Percentiles rank a stretch among this genome's conserved stretches.
phyloP scores from a whole-genome alignment of 2,888 invertebrate species.

The Ormyrus rosae region DNA sequence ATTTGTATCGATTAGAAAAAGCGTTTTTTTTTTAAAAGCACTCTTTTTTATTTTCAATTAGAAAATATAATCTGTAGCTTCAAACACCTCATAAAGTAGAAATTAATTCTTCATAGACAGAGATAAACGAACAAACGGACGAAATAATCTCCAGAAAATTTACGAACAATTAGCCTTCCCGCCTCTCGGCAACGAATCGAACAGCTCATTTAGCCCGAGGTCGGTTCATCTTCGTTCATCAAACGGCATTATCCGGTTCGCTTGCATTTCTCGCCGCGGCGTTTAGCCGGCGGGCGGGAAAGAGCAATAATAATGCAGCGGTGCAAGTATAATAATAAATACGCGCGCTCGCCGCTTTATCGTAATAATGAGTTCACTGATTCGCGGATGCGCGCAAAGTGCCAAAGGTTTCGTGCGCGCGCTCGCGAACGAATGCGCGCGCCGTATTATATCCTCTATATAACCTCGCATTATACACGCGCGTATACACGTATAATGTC shows the following conservation, averaged over 20 bases:
- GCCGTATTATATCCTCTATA: background rate
- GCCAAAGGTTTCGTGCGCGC: conserved; percentile 39
- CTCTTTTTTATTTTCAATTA: too few relatives aligned
- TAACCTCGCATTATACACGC: background rate
- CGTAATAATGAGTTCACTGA: conserved; percentile 71
- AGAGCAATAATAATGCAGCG: conserved; percentile 65
- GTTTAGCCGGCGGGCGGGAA: conserved; percentile 55
- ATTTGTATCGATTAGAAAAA: too few relatives aligned
- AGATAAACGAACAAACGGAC: too few relatives aligned
- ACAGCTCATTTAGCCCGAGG: background rate
- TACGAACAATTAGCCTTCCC: too few relatives aligned
- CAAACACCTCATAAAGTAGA: background rate
- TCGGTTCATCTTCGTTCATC: conserved; percentile 59
- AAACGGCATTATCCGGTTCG: conserved; percentile 32
- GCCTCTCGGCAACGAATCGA: background rate
- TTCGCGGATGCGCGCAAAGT: conserved; percentile 56
- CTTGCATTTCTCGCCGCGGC: background rate
- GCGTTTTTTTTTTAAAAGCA: too few relatives aligned
- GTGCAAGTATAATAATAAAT: conserved; percentile 66
- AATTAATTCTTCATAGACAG: background rate
- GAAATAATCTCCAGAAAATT: too few relatives aligned
- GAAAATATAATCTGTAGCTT: background rate
- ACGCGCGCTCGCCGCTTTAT: conserved; percentile 66
- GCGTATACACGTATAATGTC: conserved; percentile 9
- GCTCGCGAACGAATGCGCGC: conserved; percentile 25